Evolutionary conservation across 2,888 invertebrate species (phyloP), one percentile per base, ranked within the genome.

Genomic region (Cataglyphis rosenhaueri): DNA sequence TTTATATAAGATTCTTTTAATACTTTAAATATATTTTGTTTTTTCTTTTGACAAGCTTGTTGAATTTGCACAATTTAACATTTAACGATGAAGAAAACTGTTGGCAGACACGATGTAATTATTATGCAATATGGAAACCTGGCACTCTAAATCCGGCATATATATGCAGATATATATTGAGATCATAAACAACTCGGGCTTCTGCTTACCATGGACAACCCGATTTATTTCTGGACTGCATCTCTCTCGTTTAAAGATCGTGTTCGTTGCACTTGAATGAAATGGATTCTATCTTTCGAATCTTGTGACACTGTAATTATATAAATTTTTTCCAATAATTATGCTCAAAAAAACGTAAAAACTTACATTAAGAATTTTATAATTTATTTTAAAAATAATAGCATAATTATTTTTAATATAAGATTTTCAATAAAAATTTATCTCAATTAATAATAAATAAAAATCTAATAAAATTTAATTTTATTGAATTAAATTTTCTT

Each of bases 201-300:
- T 61, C 52, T 81, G 35, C 35, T 76, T 25, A 41, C 65, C 71
- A 21, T 55, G 35, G 38, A 76, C 78, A 61, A 48, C 62, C 78
- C 70, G 70, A 84, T 71, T 83, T 71, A 87, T 87, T 86, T 87
- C 86, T 82, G 81, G 65, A 70, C 70, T 41, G 73, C n/a, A 61
- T 73, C 78, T 79, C 68, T 25, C n/a, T 15, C 52, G 32, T 21
- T 41, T 21, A 38, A 12, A 52, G 25, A 74, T 57, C 52, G 21
- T 35, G 15, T 38, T 57, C 57, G 71, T 35, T 66, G 44, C 59
- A 41, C 41, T 79, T 71, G 57, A 71, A 79, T 44, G 25, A 71
- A 59, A 57, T 57, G 41, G 5, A 57, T 68, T 65, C n/a, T 29
- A 68, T 35, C 8, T 25, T 18, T 18, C 29, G n/a, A 25, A 12